Evolutionary conservation across 1,140 invertebrate species (phyloP).

Genomic region (Eupristina koningsbergeri): DNA sequence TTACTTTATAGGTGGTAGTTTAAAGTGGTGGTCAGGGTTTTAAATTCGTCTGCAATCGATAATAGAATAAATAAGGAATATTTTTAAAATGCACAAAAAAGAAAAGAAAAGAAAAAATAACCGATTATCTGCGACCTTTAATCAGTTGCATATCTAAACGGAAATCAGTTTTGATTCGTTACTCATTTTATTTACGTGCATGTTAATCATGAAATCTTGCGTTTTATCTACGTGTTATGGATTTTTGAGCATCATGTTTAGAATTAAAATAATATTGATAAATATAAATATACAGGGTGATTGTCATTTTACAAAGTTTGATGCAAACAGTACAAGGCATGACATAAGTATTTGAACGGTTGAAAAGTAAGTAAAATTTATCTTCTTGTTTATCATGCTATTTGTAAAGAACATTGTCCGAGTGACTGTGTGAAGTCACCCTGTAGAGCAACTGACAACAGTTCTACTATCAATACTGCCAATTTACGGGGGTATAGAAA

Average conservation of each 20-base stretch:
- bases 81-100: neutral
- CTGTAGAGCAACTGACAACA: slow-evolving; percentile 37
- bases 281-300: slow-evolving; percentile 42
- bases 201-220: slow-evolving; percentile 1
- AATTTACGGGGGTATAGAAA: neutral
- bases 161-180: slow-evolving; percentile 19
- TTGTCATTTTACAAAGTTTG: neutral
- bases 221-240: slow-evolving; percentile 62
- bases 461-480: slow-evolving; percentile 36
- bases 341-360: neutral
- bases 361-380: neutral
- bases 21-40: slow-evolving; percentile 48
- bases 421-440: neutral
- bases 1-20: slow-evolving; percentile 34
- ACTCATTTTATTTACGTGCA: slow-evolving; percentile 24
- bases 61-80: neutral
- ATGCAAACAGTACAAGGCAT: neutral
- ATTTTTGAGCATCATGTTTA: slow-evolving; percentile 63
- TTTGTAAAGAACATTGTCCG: neutral
- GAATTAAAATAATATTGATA: slow-evolving; percentile 15
- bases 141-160: neutral
- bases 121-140: slow-evolving; percentile 33
- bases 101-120: neutral
- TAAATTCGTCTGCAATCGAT: neutral
- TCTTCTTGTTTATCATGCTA: no score